Conservation (phyloP, 1,140 invertebrate species). For the Temnothorax nylanderi region DNA sequence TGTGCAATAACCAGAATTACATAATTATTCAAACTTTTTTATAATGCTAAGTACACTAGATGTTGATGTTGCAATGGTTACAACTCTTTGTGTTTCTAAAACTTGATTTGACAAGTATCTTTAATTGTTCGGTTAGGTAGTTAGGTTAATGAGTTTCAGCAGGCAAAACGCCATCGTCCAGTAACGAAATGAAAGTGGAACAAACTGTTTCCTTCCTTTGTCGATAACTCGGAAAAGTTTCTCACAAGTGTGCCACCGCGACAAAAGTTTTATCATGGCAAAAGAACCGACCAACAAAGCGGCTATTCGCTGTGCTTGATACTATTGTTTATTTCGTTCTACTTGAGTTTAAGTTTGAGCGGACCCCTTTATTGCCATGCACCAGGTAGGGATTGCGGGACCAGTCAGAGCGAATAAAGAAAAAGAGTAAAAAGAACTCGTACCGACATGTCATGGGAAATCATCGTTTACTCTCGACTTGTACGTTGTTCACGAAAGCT, state of each 20-base stretch:
- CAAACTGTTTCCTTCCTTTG: slow-evolving; percentile 59
- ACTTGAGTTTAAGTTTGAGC: slow-evolving; percentile 61
- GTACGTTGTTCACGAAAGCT: background rate
- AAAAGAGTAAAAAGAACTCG: background rate
- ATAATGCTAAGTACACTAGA: background rate
- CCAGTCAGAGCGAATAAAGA: background rate
- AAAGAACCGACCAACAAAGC: slow-evolving; percentile 63
- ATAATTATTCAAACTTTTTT: slow-evolving; percentile 9
- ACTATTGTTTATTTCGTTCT: slow-evolving; percentile 67
- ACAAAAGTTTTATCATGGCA: slow-evolving; percentile 65
- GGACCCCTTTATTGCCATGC: slow-evolving; percentile 28
- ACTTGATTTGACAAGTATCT: background rate
- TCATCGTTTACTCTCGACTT: slow-evolving; percentile 12
- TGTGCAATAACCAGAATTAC: background rate
- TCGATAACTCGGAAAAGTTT: slow-evolving; percentile 69
- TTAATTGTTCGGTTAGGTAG: slow-evolving; percentile 14
- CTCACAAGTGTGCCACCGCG: slow-evolving; percentile 44
- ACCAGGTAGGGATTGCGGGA: background rate
- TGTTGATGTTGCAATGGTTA: background rate
- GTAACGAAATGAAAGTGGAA: slow-evolving; percentile 45
- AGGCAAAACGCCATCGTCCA: background rate
- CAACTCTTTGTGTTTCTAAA: background rate
- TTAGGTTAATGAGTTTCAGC: slow-evolving; percentile 21
- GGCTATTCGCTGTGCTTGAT: slow-evolving; percentile 52
- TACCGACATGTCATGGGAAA: slow-evolving; percentile 15